Conservation (phyloP, 2,888 invertebrate species). For the Eupithecia insigniata region DNA sequence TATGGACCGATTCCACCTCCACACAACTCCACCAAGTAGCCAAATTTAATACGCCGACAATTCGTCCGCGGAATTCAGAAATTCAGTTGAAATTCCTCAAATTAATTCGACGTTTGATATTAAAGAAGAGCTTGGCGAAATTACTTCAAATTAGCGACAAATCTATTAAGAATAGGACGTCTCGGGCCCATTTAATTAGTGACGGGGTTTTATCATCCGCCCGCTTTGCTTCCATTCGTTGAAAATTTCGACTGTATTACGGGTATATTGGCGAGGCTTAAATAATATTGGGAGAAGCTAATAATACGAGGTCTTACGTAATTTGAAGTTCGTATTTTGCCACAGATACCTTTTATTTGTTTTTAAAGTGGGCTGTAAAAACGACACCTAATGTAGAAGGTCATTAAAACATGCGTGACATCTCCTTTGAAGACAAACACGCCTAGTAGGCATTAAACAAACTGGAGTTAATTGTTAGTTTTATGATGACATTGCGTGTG, state of each 20-base stretch:
- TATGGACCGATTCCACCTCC: conserved; percentile 66
- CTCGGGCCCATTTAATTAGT: conserved; percentile 81
- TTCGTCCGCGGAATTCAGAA: conserved; percentile 29
- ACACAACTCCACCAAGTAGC: conserved; percentile 37
- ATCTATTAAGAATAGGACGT: conserved; percentile 80
- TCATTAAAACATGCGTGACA: conserved; percentile 65
- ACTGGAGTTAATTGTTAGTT: conserved; percentile 76
- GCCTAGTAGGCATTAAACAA: conserved; percentile 68
- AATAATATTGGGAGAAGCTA: conserved; percentile 69
- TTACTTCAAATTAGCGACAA: conserved; percentile 80
- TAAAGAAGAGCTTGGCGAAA: conserved; percentile 63
- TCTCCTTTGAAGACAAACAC: conserved; percentile 75
- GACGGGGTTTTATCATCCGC: conserved; percentile 79
- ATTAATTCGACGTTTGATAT: conserved; percentile 69
- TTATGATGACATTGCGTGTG: conserved; percentile 79
- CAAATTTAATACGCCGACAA: conserved; percentile 29
- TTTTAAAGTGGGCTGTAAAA: conserved; percentile 35
- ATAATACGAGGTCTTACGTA: conserved; percentile 56
- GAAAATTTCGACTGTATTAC: conserved; percentile 72
- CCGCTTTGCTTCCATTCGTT: conserved; percentile 73
- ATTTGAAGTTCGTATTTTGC: conserved; percentile 45
- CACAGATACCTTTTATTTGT: conserved; percentile 41
- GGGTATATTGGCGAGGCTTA: conserved; percentile 75
- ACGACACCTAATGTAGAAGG: conserved; percentile 49
- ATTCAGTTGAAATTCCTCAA: conserved; percentile 47